These are phyloP conservation scores for Ceramica pisi DNA, from an alignment of 2,888 invertebrate species.

Conservation along the genomic window DNA sequence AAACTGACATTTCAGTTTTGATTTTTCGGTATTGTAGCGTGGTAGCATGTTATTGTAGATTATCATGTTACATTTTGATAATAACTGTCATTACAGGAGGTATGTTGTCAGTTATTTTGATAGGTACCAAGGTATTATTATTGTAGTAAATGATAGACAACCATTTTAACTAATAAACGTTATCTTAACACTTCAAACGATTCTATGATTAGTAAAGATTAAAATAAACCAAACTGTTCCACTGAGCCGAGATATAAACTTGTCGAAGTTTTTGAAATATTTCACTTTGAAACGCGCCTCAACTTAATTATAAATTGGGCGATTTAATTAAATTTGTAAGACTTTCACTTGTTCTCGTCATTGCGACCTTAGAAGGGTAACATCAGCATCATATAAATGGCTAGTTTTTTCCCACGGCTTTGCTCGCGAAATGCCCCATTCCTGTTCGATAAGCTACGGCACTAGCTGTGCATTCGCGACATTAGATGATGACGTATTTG, in stretches of 20 bases:
- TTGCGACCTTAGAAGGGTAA: slow-evolving; percentile 37
- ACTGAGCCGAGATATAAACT: slow-evolving; percentile 55
- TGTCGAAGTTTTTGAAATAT: slow-evolving; percentile 59
- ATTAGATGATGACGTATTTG: not conserved
- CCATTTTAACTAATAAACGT: slow-evolving; percentile 21
- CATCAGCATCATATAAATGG: slow-evolving; percentile 20
- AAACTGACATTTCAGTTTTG: slow-evolving; percentile 10
- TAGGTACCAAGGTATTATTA: not conserved
- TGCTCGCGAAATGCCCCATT: no score
- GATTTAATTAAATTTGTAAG: slow-evolving; percentile 57
- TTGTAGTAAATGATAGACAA: slow-evolving; percentile 12
- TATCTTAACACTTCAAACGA: slow-evolving; percentile 55
- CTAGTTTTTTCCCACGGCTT: not conserved
- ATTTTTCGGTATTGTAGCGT: slow-evolving; percentile 6
- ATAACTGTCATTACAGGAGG: no score
- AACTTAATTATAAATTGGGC: slow-evolving; percentile 58
- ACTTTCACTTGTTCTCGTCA: slow-evolving; percentile 40
- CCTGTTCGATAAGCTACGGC: no score
- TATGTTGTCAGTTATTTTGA: not conserved
- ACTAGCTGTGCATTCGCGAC: not conserved
- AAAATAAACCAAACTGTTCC: slow-evolving; percentile 50
- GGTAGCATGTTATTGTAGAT: not conserved
- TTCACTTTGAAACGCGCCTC: slow-evolving; percentile 54
- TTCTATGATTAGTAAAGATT: slow-evolving; percentile 53
- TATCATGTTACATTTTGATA: slow-evolving; percentile 3